Base-by-base conservation (phyloP, 2,888 invertebrate genomes). In the Dastarcus helophoroides region DNA sequence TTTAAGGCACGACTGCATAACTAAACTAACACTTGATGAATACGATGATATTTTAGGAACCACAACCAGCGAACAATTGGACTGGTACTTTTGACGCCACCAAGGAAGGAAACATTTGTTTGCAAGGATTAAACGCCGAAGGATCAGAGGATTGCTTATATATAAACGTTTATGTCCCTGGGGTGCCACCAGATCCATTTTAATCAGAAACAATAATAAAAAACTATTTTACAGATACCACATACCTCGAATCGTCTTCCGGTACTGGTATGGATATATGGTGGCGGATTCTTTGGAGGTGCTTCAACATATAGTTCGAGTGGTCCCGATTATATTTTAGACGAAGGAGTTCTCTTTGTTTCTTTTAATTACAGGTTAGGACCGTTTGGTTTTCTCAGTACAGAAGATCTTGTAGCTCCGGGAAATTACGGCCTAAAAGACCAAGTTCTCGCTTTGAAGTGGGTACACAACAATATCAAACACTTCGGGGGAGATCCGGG, bases 211-310 rank as follows among this genome's bases (percentile, higher is more conserved):
- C n/a, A n/a, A n/a, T n/a, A n/a, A n/a, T n/a, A n/a, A n/a, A n/a
- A n/a, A n/a, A n/a, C n/a, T n/a, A n/a, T n/a, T n/a, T n/a, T n/a
- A n/a, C n/a, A n/a, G n/a, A n/a, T n/a, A n/a, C n/a, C n/a, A n/a
- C n/a, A n/a, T n/a, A n/a, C n/a, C n/a, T n/a, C n/a, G n/a, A n/a
- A n/a, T n/a, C n/a, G n/a, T n/a, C n/a, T n/a, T n/a, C 63, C 65
- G 0, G 67, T 68, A 0, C 62, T 68, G 61, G 60, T 68, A 2
- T 65, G 63, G 32, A 62, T 68, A 32, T 61, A 64, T 43, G 67
- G 65, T 3, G 68, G 68, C 0, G 68, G 62, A 10, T 67, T 62
- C 46, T 63, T 66, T 38, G 52, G 60, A 3, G 68, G 68, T 4
- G 47, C 57, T 1, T 56, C 61, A 0, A 51, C 50, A 16, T 64